Evolutionary conservation across 2,888 invertebrate species (phyloP), one percentile per base, ranked within the genome.

Genomic region (Orthosia cruda): DNA sequence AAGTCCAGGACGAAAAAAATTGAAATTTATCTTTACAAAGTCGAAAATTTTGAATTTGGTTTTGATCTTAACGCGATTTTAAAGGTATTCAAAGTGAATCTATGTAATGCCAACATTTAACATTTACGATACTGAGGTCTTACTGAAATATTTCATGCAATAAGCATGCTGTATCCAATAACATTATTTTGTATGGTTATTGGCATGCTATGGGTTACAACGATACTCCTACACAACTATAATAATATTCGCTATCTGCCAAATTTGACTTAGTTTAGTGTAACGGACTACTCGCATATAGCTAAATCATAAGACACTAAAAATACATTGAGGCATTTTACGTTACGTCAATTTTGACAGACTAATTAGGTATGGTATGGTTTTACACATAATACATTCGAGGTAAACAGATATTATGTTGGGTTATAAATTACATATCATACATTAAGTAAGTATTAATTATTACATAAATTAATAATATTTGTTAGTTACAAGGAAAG

Each of bases 91-190:
- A 84, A 87, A 83, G 65, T 80, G 84, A 87, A 86, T 89, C 89
- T 90, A 91, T 71, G 63, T 65, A 69, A 66, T 68, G n/a, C 74
- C 26, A 86, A 89, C 77, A 82, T 84, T 79, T 74, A 83, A 89
- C 80, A 88, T 87, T 80, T 85, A 86, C 69, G 77, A 85, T 86
- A 81, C 77, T 72, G 81, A 85, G 87, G 89, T 87, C 87, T 69
- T 76, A 80, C 71, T 71, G 59, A 86, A 80, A 78, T 80, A 81
- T 74, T 52, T 73, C 96, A 96, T 96, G 96, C 96, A 95, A 94
- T 92, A 92, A 87, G 91, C 94, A 94, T 95, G 94, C 94, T 91
- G 77, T 85, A 80, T 83, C 89, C 88, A 88, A 88, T 89, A 88
- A 88, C 88, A 90, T 89, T 71, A 69, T 83, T 81, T 89, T 89